These are phyloP conservation scores for Paragorgia papillata DNA, from an alignment of 92 coral and sea anemone genomes.

Conservation along the genomic window DNA sequence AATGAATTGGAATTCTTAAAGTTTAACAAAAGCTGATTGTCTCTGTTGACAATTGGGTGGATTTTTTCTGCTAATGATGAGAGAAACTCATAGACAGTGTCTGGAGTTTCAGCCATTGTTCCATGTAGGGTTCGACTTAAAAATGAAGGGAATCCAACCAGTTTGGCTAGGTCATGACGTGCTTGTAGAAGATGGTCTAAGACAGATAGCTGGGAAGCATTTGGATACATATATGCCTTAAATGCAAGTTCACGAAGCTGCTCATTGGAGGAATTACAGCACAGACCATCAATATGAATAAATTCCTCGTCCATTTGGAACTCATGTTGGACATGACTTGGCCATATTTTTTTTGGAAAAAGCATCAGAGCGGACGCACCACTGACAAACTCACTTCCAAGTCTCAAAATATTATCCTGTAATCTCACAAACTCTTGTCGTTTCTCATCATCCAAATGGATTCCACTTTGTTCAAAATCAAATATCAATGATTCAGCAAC, in stretches of 20 bases:
- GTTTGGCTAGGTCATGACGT: conserved; percentile 76
- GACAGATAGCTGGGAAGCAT: conserved; percentile 64
- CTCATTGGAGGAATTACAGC: conserved; percentile 76
- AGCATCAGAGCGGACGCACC: conserved; percentile 72
- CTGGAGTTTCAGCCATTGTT: conserved; percentile 90
- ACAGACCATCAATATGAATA: conserved; percentile 82
- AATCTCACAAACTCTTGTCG: conserved; percentile 82
- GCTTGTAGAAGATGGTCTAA: conserved; percentile 72
- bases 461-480: conserved; percentile 98
- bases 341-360: conserved; percentile 64
- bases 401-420: conserved; percentile 76
- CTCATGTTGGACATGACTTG: conserved; percentile 55
- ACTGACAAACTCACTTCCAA: conserved; percentile 81
- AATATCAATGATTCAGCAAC: conserved; percentile 89
- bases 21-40: conserved; percentile 63
- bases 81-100: conserved; percentile 77
- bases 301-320: conserved; percentile 64
- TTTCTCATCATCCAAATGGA: conserved; percentile 77
- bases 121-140: conserved; percentile 82
- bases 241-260: conserved; percentile 76
- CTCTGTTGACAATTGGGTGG: conserved; percentile 70
- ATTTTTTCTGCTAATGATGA: conserved; percentile 73
- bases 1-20: conserved; percentile 54
- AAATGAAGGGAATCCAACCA: conserved; percentile 81
- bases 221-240: conserved; percentile 72